Percentiles rank a stretch among this genome's conserved stretches.
Conservation (phyloP, 2,888 invertebrate genomes). For the Ganaspis brasiliensis region DNA sequence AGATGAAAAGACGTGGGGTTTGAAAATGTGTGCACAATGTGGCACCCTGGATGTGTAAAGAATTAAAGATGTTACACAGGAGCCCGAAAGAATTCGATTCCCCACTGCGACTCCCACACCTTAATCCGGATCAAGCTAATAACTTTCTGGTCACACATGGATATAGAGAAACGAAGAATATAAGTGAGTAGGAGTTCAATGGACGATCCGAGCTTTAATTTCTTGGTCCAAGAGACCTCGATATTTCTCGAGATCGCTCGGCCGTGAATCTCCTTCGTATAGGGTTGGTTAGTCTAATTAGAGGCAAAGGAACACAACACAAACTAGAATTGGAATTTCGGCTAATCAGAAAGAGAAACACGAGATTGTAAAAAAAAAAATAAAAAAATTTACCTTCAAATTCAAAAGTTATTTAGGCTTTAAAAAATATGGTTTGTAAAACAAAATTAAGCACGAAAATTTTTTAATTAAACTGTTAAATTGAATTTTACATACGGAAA, state of each 20-base stretch:
- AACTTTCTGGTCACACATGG: constrained; percentile 31
- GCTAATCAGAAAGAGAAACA: background rate
- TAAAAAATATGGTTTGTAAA: too few relatives aligned
- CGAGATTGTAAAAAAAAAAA: too few relatives aligned
- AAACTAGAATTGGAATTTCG: constrained; percentile 13
- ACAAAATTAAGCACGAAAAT: too few relatives aligned
- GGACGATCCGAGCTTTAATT: constrained; percentile 46
- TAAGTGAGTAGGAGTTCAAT: background rate
- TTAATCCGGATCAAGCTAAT: constrained; percentile 41
- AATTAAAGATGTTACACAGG: constrained; percentile 22
- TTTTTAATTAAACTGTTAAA: too few relatives aligned
- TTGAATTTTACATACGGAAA: too few relatives aligned
- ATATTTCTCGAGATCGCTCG: constrained; percentile 52
- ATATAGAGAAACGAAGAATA: constrained; percentile 25
- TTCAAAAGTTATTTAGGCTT: too few relatives aligned
- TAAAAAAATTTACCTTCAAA: too few relatives aligned
- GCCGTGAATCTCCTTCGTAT: constrained; percentile 53
- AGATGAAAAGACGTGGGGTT: too few relatives aligned
- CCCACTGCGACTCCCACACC: constrained; percentile 40
- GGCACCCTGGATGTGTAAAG: constrained; percentile 10
- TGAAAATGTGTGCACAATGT: too few relatives aligned
- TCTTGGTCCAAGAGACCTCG: constrained; percentile 49
- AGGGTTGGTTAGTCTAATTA: constrained; percentile 57
- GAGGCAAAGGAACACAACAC: constrained; percentile 40
- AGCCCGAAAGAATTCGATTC: constrained; percentile 25